phyloP scores from a whole-genome alignment of 2,888 invertebrate species.

The Chirona hameri region DNA sequence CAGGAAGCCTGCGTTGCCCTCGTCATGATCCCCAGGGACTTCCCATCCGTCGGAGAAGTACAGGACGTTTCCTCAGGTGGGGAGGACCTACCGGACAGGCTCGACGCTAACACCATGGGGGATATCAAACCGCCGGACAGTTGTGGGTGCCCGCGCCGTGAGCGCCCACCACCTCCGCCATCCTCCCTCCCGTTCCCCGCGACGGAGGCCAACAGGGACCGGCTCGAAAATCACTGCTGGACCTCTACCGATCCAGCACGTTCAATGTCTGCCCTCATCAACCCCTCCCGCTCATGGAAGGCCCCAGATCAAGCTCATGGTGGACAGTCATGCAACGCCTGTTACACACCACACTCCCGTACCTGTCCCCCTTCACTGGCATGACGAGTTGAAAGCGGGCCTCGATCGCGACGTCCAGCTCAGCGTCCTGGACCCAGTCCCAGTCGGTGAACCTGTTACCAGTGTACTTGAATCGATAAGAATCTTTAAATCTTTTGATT shows the following conservation, averaged over 20 bases:
- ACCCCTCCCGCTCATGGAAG: background rate
- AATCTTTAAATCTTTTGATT: too few species aligned
- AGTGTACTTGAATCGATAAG: too few species aligned
- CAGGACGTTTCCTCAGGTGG: background rate
- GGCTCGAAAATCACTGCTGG: background rate
- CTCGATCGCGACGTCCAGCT: too few species aligned
- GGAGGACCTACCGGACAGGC: too few species aligned
- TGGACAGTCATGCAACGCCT: too few species aligned
- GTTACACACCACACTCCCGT: too few species aligned
- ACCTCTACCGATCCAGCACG: background rate
- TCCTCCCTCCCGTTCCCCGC: background rate
- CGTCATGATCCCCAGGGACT: background rate
- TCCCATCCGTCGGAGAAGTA: background rate
- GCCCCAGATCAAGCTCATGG: background rate
- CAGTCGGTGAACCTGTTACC: background rate
- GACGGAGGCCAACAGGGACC: background rate
- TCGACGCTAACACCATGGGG: too few species aligned
- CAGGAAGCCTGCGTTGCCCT: background rate
- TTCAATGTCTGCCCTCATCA: background rate
- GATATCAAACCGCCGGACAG: too few species aligned
- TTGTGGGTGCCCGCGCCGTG: too few species aligned
- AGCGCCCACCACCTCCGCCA: too few species aligned
- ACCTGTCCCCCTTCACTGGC: background rate
- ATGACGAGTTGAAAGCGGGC: background rate
- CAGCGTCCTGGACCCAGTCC: background rate